A percentile compares a stretch with the other conserved stretches of the same genome.
Conservation (phyloP, 1,140 invertebrate genomes). For the Mactra quadrangularis region DNA sequence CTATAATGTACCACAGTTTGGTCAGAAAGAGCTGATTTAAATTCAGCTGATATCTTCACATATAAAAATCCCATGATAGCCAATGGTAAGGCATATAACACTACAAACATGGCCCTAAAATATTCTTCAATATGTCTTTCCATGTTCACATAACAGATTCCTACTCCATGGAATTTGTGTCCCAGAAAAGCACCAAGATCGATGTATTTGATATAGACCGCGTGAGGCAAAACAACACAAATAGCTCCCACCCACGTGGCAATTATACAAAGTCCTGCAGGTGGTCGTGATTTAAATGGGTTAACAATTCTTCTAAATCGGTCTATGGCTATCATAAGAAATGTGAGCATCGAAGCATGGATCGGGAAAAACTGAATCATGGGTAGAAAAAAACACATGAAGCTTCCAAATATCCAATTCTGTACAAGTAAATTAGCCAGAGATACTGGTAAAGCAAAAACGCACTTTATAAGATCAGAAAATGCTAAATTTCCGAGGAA, state of each 20-base stretch:
- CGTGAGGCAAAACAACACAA: slow-evolving; percentile 89
- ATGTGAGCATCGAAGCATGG: slow-evolving; percentile 89
- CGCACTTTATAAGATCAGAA: slow-evolving; percentile 88
- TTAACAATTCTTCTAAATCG: slow-evolving; percentile 87
- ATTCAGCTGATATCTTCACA: slow-evolving; percentile 87
- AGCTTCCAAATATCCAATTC: slow-evolving; percentile 90
- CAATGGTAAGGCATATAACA: slow-evolving; percentile 88
- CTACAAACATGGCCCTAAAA: slow-evolving; percentile 82
- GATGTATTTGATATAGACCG: slow-evolving; percentile 89
- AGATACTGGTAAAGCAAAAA: slow-evolving; percentile 88
- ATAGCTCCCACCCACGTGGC: slow-evolving; percentile 89
- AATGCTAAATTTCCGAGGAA: slow-evolving; percentile 89
- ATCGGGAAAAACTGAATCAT: slow-evolving; percentile 90
- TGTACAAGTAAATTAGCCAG: slow-evolving; percentile 88
- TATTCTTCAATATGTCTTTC: slow-evolving; percentile 83
- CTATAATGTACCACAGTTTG: slow-evolving; percentile 82
- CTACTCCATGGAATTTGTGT: slow-evolving; percentile 76
- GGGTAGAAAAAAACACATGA: slow-evolving; percentile 90
- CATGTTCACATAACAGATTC: slow-evolving; percentile 82
- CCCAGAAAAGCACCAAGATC: slow-evolving; percentile 86
- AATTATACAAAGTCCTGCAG: slow-evolving; percentile 87
- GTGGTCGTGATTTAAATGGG: slow-evolving; percentile 87
- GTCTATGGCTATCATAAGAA: slow-evolving; percentile 88
- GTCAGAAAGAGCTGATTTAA: slow-evolving; percentile 85
- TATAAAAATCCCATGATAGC: slow-evolving; percentile 87